Base-by-base conservation (phyloP, 2,888 invertebrate species). In the Chrysolina americana region DNA sequence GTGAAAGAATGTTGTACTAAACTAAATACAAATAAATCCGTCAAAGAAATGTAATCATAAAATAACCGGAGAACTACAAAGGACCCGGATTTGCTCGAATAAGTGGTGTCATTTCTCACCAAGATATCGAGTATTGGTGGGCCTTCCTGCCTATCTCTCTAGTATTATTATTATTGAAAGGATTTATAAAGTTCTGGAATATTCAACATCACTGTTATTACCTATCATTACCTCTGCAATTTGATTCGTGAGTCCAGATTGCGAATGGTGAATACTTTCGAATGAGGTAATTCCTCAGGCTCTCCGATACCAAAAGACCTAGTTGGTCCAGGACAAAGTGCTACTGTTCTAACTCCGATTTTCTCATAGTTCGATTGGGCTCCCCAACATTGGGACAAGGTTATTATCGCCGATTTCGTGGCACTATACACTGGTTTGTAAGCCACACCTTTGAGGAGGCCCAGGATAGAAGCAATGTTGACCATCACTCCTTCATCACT, bases 271-370 rank as follows among this genome's bases (percentile, higher is more conserved):
- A 44, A 13, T 44, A 13, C 13, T 44, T 8, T 8, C 44, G 44
- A 13, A 13, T 44, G 1, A 9, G 44, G 44, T 44, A 44, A 1
- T 44, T 13, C 44, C 8, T 5, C 44, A 9, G 1, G 1, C 4
- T 2, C 9, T 44, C 8, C 13, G 44, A 13, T 44, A 5, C 13
- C 44, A 9, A 8, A 13, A 44, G 2, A 13, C 44, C 2, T 13
- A 44, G 90, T 90, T 50, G 89, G 89, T 1, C 90, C 90, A 6
- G 90, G 91, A 77, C 90, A 90, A 28, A 91, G 83, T 0, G 88
- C 89, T 10, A 90, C 83, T 3, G 90, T 89, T 76, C 89, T 87
- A 9, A 91, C 9, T 28, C 63, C 3, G 8, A 8, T 44, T 44
- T 13, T 86, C 2, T 87, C 85, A 73, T 80, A 89, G 48, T 71